Conservation (phyloP, 1,140 invertebrate genomes). For the Nasonia longicornis region DNA sequence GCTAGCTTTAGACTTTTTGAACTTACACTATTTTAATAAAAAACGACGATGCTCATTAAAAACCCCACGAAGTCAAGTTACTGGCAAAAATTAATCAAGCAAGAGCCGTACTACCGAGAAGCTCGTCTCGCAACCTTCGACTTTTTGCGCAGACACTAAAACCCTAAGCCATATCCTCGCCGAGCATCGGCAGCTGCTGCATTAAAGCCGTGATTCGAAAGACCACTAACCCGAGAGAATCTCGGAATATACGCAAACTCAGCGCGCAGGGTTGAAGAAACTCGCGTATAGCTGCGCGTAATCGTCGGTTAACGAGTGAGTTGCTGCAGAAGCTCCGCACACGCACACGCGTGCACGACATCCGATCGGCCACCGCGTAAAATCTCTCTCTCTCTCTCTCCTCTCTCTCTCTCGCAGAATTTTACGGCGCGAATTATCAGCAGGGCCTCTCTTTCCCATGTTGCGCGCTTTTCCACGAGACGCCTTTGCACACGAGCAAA, state of each 20-base stretch:
- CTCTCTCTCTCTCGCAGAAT: not conserved
- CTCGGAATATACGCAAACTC: not conserved
- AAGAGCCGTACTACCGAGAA: too few species aligned
- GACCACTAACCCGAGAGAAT: too few species aligned
- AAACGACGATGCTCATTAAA: too few species aligned
- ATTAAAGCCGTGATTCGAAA: not conserved
- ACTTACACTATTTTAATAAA: too few species aligned
- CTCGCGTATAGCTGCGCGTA: not conserved
- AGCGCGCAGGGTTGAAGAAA: not conserved
- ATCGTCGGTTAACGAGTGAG: not conserved
- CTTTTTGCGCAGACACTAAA: too few species aligned
- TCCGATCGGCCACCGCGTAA: not conserved
- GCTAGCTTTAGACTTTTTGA: too few species aligned
- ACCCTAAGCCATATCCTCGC: too few species aligned
- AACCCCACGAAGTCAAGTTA: too few species aligned
- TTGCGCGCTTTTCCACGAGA: not conserved
- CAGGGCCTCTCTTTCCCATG: not conserved
- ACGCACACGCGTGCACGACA: not conserved
- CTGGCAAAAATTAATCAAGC: too few species aligned
- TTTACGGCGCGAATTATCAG: not conserved
- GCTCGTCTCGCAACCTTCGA: too few species aligned
- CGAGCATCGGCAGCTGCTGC: not conserved
- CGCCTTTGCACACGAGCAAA: not conserved
- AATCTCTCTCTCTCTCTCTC: not conserved
- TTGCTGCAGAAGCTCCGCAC: not conserved